Evolutionary conservation across 1,140 invertebrate genomes (phyloP).

Genomic region (Anastrepha ludens): DNA sequence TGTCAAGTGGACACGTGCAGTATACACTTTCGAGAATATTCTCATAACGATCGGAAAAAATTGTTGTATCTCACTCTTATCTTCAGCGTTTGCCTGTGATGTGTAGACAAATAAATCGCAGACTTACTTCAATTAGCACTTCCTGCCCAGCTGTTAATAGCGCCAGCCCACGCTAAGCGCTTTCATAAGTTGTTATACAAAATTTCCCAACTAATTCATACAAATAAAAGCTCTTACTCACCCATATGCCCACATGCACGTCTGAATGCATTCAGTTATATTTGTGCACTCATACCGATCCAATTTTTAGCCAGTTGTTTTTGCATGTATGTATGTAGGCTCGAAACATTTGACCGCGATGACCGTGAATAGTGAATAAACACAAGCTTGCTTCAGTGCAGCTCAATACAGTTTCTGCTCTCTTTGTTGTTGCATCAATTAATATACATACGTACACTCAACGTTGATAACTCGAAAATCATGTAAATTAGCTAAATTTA

Average conservation of each 20-base stretch:
- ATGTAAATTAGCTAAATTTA: slow-evolving; percentile 49
- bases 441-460: neutral
- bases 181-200: neutral
- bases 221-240: neutral
- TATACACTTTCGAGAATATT: too few species aligned
- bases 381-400: neutral
- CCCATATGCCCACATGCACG: neutral
- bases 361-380: slow-evolving; percentile 27
- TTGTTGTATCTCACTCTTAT: too few species aligned
- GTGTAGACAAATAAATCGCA: slow-evolving; percentile 22
- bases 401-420: neutral
- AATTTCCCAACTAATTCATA: neutral
- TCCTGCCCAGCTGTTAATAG: neutral
- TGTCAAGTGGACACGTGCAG: too few species aligned
- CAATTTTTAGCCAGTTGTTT: neutral
- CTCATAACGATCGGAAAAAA: too few species aligned
- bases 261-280: neutral
- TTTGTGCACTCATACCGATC: neutral
- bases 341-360: neutral
- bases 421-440: slow-evolving; percentile 33
- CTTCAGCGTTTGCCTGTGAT: neutral
- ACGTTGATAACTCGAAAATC: slow-evolving; percentile 22
- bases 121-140: slow-evolving; percentile 30
- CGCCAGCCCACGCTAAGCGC: slow-evolving; percentile 10
- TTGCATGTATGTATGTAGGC: neutral